Base-by-base conservation (phyloP, 2,888 invertebrate species). In the Theretra japonica region DNA sequence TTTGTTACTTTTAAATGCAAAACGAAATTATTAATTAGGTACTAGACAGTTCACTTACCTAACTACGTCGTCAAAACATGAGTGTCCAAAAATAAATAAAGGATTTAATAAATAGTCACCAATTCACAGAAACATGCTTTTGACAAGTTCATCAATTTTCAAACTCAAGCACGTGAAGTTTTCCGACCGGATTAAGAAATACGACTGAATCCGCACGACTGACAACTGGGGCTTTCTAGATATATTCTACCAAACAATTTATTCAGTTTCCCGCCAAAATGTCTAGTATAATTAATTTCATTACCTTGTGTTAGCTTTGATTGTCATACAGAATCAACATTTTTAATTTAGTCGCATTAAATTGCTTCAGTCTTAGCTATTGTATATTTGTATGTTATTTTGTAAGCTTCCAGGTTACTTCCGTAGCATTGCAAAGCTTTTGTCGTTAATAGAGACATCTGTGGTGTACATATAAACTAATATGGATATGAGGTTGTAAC, bases 201-300 rank as follows among this genome's bases (percentile, higher is more conserved):
- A 23, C 17, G 1, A 28, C 73, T 72, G 73, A 77, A 76, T 76
- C 75, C 74, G 76, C 77, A 70, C 73, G 79, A 80, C n/a, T 50
- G 81, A 77, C 82, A 84, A 80, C 83, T 87, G 83, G 86, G 82
- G 79, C 83, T 86, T 87, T 87, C 85, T 80, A 83, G 86, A 85
- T 85, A 85, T 80, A 2, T 80, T 79, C 75, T 75, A 74, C n/a
- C n/a, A 76, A 77, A 75, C 76, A 78, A 75, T 77, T 77, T 76
- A 74, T 73, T 68, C 58, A 72, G 75, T 79, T 82, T 82, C 82
- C 80, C 88, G 88, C 86, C 87, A 86, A 86, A 82, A 82, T 58
- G 59, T 50, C 69, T 58, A 28, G 4, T 23, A 15, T 50, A 77
- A 11, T 23, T 77, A 76, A 70, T 68, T 62, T n/a, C 71, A 70